Percentiles rank a stretch among this genome's conserved stretches.
phyloP scores from a whole-genome alignment of 1,140 invertebrate genomes.

The Lerema accius region DNA sequence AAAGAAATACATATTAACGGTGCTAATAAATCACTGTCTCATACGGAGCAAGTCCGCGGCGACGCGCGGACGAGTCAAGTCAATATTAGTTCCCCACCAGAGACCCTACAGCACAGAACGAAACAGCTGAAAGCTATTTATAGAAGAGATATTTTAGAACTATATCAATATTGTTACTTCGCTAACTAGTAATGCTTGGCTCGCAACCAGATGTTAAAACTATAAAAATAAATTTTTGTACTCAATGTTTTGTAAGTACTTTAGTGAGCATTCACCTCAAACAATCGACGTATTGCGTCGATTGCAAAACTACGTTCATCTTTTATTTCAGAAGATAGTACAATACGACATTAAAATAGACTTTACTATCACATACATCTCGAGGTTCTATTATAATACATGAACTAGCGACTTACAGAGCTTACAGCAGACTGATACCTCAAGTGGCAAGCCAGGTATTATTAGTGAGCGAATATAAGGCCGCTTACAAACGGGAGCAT shows the following conservation, averaged over 20 bases:
- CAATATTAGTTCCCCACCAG: neutral
- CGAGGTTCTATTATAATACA: too few relatives aligned
- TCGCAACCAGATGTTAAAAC: slow-evolving; percentile 28
- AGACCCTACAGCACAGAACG: slow-evolving; percentile 12
- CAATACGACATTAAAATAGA: neutral
- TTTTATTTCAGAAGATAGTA: neutral
- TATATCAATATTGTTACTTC: slow-evolving; percentile 43
- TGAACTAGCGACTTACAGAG: too few relatives aligned
- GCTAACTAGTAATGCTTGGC: slow-evolving; percentile 58
- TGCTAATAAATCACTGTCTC: slow-evolving; percentile 10
- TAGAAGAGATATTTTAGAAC: slow-evolving; percentile 48
- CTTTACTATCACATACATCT: neutral
- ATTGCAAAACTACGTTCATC: slow-evolving; percentile 1
- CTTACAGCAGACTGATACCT: too few relatives aligned
- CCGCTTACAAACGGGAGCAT: slow-evolving; percentile 50
- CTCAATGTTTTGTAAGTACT: slow-evolving; percentile 38
- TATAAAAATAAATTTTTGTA: slow-evolving; percentile 41
- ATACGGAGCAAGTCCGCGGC: neutral
- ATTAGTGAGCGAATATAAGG: slow-evolving; percentile 49
- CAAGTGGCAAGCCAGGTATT: slow-evolving; percentile 45
- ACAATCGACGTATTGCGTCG: neutral
- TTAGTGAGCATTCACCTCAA: slow-evolving; percentile 3
- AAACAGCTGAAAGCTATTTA: slow-evolving; percentile 48
- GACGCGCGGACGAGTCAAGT: slow-evolving; percentile 4
- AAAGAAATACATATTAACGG: slow-evolving; percentile 15